Conservation (phyloP, 2,113 vertebrate species). For the Lamprotornis superbus region DNA sequence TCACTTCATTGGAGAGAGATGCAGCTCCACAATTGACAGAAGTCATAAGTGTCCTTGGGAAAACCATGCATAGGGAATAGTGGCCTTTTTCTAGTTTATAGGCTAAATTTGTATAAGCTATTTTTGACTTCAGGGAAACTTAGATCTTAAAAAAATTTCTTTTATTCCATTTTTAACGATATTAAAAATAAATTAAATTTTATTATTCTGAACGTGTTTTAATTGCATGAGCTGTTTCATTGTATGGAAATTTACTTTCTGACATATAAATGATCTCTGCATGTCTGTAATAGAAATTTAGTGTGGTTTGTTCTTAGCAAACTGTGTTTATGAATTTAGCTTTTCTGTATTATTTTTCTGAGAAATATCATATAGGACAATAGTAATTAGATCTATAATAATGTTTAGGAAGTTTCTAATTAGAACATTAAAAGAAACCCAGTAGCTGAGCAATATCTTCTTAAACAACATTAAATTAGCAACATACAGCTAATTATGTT, state of each 20-base stretch:
- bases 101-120: background rate
- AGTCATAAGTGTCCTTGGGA: background rate
- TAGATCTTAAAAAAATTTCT: background rate
- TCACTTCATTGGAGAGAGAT: background rate
- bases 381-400: slow-evolving; percentile 39
- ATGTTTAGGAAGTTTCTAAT: slow-evolving; percentile 12
- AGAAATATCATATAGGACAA: background rate
- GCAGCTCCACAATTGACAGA: background rate
- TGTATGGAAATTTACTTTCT: slow-evolving; percentile 25
- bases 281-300: background rate
- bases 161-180: background rate
- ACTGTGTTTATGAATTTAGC: background rate
- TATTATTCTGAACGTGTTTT: background rate
- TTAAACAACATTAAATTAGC: background rate
- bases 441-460: background rate
- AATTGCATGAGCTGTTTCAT: slow-evolving; percentile 10
- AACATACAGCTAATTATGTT: background rate
- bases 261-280: background rate
- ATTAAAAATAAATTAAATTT: background rate
- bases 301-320: background rate
- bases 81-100: background rate
- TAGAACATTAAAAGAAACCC: slow-evolving; percentile 7
- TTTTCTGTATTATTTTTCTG: slow-evolving; percentile 1
- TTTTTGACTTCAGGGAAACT: background rate
- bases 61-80: background rate